Evolutionary conservation across 1,140 invertebrate genomes (phyloP).

Genomic region (Pseudomyrmex pallidus): DNA sequence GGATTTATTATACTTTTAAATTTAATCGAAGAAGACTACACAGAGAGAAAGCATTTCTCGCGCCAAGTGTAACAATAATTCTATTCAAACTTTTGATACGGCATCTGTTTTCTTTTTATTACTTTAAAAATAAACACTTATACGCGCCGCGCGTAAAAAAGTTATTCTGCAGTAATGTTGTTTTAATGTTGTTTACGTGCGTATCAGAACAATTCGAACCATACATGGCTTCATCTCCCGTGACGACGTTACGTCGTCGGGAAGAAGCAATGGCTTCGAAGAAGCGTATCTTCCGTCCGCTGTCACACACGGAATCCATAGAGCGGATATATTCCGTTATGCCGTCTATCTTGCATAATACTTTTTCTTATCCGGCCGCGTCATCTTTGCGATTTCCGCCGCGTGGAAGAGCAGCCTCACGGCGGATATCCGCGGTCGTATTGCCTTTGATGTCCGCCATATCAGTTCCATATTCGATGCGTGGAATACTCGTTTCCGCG

Average conservation of each 20-base stretch:
- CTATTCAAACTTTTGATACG: not conserved
- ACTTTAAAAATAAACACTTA: not conserved
- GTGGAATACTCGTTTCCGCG: slow-evolving; percentile 51
- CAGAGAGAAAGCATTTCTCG: too few relatives aligned
- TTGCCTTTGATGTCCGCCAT: slow-evolving; percentile 58
- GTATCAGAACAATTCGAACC: slow-evolving; percentile 1
- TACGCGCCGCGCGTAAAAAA: not conserved
- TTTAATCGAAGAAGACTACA: too few relatives aligned
- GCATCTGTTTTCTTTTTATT: not conserved
- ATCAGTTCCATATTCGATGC: slow-evolving; percentile 56
- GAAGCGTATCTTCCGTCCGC: slow-evolving; percentile 25
- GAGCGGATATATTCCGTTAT: slow-evolving; percentile 60
- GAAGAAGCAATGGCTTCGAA: not conserved
- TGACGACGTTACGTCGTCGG: slow-evolving; percentile 15
- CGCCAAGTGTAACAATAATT: too few relatives aligned
- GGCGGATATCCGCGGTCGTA: slow-evolving; percentile 50
- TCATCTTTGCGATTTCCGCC: slow-evolving; percentile 56
- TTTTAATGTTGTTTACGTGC: slow-evolving; percentile 21
- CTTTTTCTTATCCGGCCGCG: slow-evolving; percentile 55
- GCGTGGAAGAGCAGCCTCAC: slow-evolving; percentile 18
- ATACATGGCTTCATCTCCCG: not conserved
- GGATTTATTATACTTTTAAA: too few relatives aligned
- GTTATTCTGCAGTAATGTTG: not conserved
- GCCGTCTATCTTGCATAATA: slow-evolving; percentile 61
- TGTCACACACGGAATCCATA: slow-evolving; percentile 49